Evolutionary conservation across 2,113 vertebrate species (phyloP).

Genomic region (Leiothrix lutea): DNA sequence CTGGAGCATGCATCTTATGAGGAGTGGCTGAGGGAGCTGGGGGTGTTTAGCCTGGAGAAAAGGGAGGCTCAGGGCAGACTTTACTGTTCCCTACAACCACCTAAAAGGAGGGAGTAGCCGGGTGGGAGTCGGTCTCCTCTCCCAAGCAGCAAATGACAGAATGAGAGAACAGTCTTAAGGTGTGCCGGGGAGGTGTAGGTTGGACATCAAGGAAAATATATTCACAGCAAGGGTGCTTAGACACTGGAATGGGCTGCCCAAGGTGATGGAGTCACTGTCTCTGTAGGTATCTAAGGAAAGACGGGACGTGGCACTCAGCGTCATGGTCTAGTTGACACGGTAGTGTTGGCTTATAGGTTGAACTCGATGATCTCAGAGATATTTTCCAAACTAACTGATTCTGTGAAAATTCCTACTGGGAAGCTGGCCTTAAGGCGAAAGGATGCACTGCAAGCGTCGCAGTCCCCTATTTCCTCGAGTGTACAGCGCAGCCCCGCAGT

Average conservation of each 20-base stretch:
- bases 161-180: not conserved
- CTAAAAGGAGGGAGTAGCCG: not conserved
- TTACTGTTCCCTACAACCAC: no score
- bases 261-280: fast-evolving
- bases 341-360: not conserved
- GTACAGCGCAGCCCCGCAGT: fast-evolving
- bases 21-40: not conserved
- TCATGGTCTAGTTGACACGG: no score
- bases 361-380: not conserved
- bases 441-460: fast-evolving
- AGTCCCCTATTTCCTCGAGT: fast-evolving
- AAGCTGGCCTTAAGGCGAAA: not conserved
- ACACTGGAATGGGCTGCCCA: not conserved
- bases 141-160: not conserved
- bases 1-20: fast-evolving
- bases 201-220: not conserved
- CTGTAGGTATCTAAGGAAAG: not conserved
- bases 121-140: fast-evolving
- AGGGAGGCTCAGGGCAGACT: fast-evolving
- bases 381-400: not conserved
- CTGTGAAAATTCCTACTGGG: fast-evolving
- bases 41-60: not conserved
- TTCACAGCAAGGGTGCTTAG: no score
- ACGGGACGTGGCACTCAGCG: not conserved
- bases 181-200: fast-evolving